Base-by-base conservation (phyloP, 2,888 invertebrate genomes). In the Tetramorium bicarinatum region DNA sequence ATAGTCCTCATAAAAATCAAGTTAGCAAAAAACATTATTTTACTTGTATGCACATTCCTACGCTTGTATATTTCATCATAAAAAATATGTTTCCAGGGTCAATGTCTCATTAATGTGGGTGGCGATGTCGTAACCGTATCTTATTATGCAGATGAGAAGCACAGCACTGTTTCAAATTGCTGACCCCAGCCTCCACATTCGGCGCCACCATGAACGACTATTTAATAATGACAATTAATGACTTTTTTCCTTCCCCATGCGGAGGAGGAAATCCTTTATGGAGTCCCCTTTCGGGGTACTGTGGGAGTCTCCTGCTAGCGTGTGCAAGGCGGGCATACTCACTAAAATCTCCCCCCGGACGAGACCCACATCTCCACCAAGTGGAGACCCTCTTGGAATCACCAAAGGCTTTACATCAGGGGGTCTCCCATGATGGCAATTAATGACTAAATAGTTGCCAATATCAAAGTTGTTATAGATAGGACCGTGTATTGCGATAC, bases 1-100 rank as follows among this genome's bases (percentile, higher is more conserved):
- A 99, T 94, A 99, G 98, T 95, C 97, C 98, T 88, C 99, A 99
- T 94, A 99, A 99, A 95, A 99, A 99, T 95, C 99, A 99, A 97
- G 99, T 98, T 95, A 95, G 94, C 88, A 59, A 44, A 64, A 54
- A 77, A 34, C 38, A 25, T 29, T 29, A 29, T 67, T 25, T 21
- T 18, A 52, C 3, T 18, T 38, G 13, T 0, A 66, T 41, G 1
- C 7, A 76, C 9, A 13, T 41, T 29, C 4, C 18, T 3, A 11
- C 2, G 11, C 18, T 67, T 54, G n/a, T 34, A 34, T 75, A 62
- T 49, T 21, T 75, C 2, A 38, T 75, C 2, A 38, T 13, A 64
- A 71, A 62, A 62, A 41, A 41, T 77, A n/a, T 64, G 11, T 49
- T 96, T 96, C 56, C 96, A 99, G 99, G 98, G 98, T 82, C 99